These are phyloP conservation scores for Thamnophis elegans DNA, from an alignment of 2,797 vertebrate species.

Conservation along the genomic window DNA sequence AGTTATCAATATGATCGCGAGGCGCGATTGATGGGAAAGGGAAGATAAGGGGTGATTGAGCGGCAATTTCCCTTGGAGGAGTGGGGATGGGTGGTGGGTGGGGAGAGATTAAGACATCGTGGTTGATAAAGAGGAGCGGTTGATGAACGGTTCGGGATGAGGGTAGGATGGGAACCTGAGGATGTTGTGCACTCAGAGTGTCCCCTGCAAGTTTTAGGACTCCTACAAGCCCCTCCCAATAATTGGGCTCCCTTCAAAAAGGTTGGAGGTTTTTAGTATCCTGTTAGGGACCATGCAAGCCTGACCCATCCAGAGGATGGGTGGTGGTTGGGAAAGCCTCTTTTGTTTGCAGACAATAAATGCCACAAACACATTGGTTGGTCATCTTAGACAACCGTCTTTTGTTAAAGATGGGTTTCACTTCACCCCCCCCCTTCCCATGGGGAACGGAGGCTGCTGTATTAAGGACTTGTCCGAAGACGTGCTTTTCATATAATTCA, in stretches of 20 bases:
- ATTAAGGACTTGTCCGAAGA: too few relatives aligned
- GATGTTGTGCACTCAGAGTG: background rate
- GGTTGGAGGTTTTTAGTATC: background rate
- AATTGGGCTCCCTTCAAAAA: background rate
- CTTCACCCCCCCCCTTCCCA: background rate
- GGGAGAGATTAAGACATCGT: background rate
- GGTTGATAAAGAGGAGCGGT: background rate
- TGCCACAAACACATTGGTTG: background rate
- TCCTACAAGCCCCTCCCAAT: background rate
- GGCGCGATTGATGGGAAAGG: background rate
- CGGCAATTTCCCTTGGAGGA: background rate
- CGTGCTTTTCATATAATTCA: too few relatives aligned
- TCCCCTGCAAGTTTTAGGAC: background rate
- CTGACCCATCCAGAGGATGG: too few relatives aligned
- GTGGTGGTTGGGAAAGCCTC: background rate
- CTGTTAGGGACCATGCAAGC: background rate
- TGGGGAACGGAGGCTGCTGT: background rate
- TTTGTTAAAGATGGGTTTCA: background rate
- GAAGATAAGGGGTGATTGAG: background rate
- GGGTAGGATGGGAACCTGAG: background rate
- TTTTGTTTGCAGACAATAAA: background rate
- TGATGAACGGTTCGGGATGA: background rate
- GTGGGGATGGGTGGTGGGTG: too few relatives aligned
- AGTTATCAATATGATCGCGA: background rate
- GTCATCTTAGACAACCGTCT: background rate